phyloP scores from a whole-genome alignment of 2,113 vertebrate genomes.

The Aegotheles bennettii region DNA sequence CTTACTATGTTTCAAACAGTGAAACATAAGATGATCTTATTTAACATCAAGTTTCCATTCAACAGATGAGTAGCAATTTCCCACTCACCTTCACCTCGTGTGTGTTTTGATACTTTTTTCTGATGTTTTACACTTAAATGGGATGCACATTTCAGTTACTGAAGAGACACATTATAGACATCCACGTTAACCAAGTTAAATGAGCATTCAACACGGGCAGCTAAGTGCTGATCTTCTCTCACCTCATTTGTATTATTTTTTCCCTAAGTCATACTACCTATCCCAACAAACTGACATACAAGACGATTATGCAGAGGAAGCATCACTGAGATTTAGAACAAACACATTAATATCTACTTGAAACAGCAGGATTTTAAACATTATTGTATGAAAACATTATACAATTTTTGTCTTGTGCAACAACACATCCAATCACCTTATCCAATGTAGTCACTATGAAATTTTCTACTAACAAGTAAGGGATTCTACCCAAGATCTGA shows the following conservation, averaged over 20 bases:
- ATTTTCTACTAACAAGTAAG: background rate
- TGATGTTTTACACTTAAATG: background rate
- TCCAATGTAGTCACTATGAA: background rate
- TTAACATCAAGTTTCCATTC: slow-evolving; percentile 70
- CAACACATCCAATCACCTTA: background rate
- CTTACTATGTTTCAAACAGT: slow-evolving; percentile 62
- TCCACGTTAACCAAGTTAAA: background rate
- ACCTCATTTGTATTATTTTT: background rate
- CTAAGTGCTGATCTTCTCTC: background rate
- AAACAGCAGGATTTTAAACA: background rate
- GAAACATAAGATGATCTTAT: slow-evolving; percentile 63
- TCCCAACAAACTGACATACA: background rate
- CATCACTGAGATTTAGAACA: background rate
- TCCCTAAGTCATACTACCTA: background rate
- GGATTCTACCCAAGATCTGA: background rate
- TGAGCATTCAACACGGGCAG: background rate
- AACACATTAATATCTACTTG: background rate
- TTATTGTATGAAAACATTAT: background rate
- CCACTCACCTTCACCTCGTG: background rate
- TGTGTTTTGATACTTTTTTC: background rate
- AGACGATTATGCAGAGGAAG: background rate
- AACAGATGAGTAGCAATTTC: slow-evolving; percentile 47
- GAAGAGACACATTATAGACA: background rate
- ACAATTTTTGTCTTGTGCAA: background rate
- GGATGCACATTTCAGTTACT: background rate